Evolutionary conservation across 1,140 invertebrate species (phyloP), one percentile per base, ranked within the genome.

Genomic region (Proctacanthus coquilletti): DNA sequence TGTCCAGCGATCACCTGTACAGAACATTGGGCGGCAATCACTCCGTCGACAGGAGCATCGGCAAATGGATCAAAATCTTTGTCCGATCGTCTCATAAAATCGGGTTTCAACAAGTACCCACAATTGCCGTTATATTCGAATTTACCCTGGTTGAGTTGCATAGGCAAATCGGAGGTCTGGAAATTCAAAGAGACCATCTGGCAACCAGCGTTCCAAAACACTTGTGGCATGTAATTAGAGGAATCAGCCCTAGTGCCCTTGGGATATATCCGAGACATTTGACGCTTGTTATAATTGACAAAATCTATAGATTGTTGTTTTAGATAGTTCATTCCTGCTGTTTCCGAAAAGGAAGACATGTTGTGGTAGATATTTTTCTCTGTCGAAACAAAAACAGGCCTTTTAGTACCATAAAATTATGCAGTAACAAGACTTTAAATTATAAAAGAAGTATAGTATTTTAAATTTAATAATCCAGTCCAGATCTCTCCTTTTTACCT

Each of bases 181-280:
- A 98, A 99, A 69, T 99, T 99, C n/a, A 99, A 68, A 0, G 96
- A 94, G 10, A 98, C 95, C 95, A 99, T 98, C 68, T 89, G 84
- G 53, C 84, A 87, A 40, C 84, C 84, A 21, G 84, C 84, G 64
- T 89, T 89, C 84, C 84, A 89, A 61, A 89, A 89, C 32, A 87
- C 82, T 73, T 98, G 95, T 44, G 96, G 96, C 85, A 99, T 93
- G 60, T 97, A 99, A 63, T 99, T 99, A 20, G 91, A 96, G 34
- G 95, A 98, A 68, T 99, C 96, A 36, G 95, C 95, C 25, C 96
- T 64, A 0, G 94, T 97, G 41, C 96, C 95, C 63, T 92, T 94
- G 1, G 96, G 96, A 67, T 99, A 99, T 53, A 99, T 98, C 33
- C 96, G 70, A 46, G 88, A 95, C 78, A 95, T 92, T 70, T 99